Base-by-base conservation (phyloP, 2,797 vertebrate genomes). In the Carcharodon carcharias region DNA sequence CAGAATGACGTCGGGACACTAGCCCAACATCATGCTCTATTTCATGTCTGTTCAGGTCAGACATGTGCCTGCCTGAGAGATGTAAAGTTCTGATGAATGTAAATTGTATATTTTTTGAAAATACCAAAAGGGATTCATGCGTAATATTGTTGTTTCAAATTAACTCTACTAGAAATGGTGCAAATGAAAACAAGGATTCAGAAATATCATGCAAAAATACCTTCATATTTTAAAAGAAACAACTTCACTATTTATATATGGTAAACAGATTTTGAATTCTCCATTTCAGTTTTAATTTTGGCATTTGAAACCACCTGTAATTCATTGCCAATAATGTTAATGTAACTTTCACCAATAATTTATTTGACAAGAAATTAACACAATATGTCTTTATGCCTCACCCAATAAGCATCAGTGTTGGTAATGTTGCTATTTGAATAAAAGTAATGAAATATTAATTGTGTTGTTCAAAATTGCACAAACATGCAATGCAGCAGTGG, bases 361-460 rank as follows among this genome's bases (percentile, higher is more conserved):
- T 97, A 97, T 97, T 97, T 97, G 97, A 97, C 97, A 97, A 97
- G 97, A 96, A 96, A 97, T 96, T 96, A 97, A 96, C 96, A 97
- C 96, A 96, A 92, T 96, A 82, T 96, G 92, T 96, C 96, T 96
- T 97, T 97, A 91, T 63, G 95, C 96, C 96, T 96, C 97, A 96
- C 97, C 97, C 97, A 97, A 92, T 97, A 97, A 96, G 96, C 97
- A 96, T 98, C 97, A 97, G 96, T 96, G 97, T 97, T 98, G 98
- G 97, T 96, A 96, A 96, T 98, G 98, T 97, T 97, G 94, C 97
- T 97, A 98, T 98, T 98, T 98, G 97, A 97, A 98, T 98, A 98
- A 98, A 98, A 97, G 97, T 97, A 96, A 96, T 98, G 97, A 98
- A 98, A 98, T 97, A 98, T 98, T 98, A 97, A 98, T 98, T 96